Percentiles rank a stretch among this genome's conserved stretches.
phyloP scores from a whole-genome alignment of 2,113 vertebrate genomes.

The Equus quagga region DNA sequence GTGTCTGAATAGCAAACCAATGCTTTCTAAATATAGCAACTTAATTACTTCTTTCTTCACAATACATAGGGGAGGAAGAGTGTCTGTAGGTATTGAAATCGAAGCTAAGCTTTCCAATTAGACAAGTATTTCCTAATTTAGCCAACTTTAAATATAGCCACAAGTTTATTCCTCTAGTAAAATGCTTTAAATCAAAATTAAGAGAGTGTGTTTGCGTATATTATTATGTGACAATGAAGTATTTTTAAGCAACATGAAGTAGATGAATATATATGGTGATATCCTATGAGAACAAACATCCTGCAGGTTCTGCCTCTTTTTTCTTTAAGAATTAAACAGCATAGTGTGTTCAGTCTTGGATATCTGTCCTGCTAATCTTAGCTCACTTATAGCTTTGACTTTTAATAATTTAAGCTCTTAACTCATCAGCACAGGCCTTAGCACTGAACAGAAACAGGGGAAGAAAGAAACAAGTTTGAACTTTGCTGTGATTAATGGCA shows the following conservation, averaged over 20 bases:
- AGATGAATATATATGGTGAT: neutral
- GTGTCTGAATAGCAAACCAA: constrained; percentile 56
- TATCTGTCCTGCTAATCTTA: constrained; percentile 58
- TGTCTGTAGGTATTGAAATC: constrained; percentile 47
- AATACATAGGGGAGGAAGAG: neutral
- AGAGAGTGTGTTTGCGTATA: neutral
- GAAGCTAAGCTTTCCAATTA: constrained; percentile 42
- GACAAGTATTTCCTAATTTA: constrained; percentile 55
- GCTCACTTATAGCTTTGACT: constrained; percentile 63
- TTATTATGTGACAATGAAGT: neutral
- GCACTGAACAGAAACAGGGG: constrained; percentile 59
- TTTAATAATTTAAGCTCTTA: constrained; percentile 44
- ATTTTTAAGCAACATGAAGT: neutral
- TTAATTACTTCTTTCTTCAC: constrained; percentile 65
- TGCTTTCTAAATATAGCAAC: constrained; percentile 62
- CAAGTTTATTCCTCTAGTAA: constrained; percentile 49
- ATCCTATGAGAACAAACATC: neutral
- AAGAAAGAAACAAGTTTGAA: constrained; percentile 67
- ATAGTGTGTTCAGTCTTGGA: constrained; percentile 68
- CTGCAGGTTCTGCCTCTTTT: neutral
- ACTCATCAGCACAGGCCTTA: constrained; percentile 65
- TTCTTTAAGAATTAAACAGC: neutral
- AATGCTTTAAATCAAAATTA: constrained; percentile 56
- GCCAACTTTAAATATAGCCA: constrained; percentile 60
- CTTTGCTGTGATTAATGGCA: constrained; percentile 75